These are phyloP conservation scores for Aegithalos caudatus DNA, from an alignment of 2,113 vertebrate species.

Conservation along the genomic window DNA sequence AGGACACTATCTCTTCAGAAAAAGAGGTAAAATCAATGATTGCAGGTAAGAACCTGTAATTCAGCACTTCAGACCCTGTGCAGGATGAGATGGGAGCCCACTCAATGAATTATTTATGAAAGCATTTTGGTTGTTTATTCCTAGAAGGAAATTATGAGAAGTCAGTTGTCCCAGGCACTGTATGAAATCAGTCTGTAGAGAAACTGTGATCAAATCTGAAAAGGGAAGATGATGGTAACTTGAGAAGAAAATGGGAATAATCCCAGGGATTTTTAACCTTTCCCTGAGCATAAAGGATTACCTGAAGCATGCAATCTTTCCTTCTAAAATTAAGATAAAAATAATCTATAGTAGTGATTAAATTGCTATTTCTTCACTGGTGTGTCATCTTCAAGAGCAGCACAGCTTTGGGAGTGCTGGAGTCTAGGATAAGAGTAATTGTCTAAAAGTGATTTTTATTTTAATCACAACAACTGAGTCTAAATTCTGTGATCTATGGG, in stretches of 20 bases:
- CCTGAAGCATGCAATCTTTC: not conserved
- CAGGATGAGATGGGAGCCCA: not conserved
- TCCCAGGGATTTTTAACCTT: not conserved
- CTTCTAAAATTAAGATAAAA: not conserved
- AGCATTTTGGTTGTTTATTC: not conserved
- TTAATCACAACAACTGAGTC: not conserved
- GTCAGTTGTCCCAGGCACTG: not conserved
- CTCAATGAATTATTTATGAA: not conserved
- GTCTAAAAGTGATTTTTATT: not conserved
- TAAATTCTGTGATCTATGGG: not conserved
- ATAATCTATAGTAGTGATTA: not conserved
- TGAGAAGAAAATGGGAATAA: not conserved
- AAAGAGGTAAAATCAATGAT: not conserved
- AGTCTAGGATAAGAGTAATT: not conserved
- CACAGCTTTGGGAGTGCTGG: not conserved
- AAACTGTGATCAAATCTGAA: not conserved
- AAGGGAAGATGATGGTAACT: not conserved
- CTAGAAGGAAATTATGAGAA: not conserved
- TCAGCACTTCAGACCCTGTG: not conserved
- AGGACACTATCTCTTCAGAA: not conserved
- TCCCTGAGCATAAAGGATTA: not conserved
- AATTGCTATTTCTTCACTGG: not conserved
- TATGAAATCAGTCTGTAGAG: not conserved
- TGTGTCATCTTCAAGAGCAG: not conserved
- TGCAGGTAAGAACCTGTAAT: not conserved